Percentiles rank a stretch among this genome's conserved stretches.
Evolutionary conservation across 2,113 vertebrate species (phyloP).

Genomic region (Rattus norvegicus): DNA sequence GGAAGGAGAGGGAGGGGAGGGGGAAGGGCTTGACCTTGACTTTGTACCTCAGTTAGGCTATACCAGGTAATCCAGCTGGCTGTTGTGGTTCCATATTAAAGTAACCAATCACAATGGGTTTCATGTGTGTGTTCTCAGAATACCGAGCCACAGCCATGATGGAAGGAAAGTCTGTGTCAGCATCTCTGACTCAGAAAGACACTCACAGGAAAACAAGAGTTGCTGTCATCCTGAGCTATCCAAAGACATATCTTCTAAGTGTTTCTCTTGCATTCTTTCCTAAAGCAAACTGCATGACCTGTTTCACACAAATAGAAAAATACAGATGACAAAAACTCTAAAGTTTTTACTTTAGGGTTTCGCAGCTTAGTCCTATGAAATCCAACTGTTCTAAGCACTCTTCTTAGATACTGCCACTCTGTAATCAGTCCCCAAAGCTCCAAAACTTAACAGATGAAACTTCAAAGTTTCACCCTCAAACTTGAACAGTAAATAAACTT

Average conservation of each 20-base stretch:
- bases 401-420: neutral
- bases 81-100: conserved; percentile 39
- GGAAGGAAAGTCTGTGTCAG: fast-evolving
- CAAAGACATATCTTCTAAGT: neutral
- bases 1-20: neutral
- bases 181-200: neutral
- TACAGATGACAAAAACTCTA: conserved; percentile 2
- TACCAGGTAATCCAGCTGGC: conserved; percentile 1
- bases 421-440: neutral
- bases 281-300: neutral
- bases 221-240: neutral
- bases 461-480: conserved; percentile 14
- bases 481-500: conserved; percentile 50
- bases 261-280: neutral
- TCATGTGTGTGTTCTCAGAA: neutral
- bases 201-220: neutral
- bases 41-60: neutral
- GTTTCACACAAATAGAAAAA: neutral
- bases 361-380: conserved; percentile 10
- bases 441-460: conserved; percentile 35
- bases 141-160: neutral
- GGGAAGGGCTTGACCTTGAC: conserved; percentile 20
- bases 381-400: neutral
- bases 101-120: neutral
- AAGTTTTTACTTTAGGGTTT: neutral